phyloP scores from a whole-genome alignment of 2,113 vertebrate species.

The Lampris megalopsis region DNA sequence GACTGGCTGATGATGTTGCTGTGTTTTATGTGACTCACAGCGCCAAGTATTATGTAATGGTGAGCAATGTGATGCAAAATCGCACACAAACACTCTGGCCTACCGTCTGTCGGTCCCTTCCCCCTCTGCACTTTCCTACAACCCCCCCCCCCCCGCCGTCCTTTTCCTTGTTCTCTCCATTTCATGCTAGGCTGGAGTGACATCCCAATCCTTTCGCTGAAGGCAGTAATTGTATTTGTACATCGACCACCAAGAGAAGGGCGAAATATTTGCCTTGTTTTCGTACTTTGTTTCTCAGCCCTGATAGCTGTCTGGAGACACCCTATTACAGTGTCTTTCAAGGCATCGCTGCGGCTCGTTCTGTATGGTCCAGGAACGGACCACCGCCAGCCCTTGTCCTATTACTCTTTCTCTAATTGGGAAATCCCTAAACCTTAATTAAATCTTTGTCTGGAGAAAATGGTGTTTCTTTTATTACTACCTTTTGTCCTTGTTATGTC shows the following conservation, averaged over 20 bases:
- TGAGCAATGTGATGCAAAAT: conserved; percentile 69
- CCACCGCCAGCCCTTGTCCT: conserved; percentile 9
- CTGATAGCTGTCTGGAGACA: conserved; percentile 3
- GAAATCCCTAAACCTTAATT: conserved; percentile 11
- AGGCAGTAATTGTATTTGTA: conserved; percentile 48
- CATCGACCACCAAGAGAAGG: conserved; percentile 27
- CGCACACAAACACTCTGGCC: conserved; percentile 36
- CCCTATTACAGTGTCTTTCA: conserved; percentile 4
- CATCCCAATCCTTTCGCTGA: conserved; percentile 28
- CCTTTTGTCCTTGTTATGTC: conserved; percentile 18
- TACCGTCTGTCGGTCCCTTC: conserved; percentile 39
- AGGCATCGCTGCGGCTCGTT: not conserved
- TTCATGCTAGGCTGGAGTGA: conserved; percentile 17
- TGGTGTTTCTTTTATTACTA: not conserved
- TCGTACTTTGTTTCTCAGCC: conserved; percentile 33
- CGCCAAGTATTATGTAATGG: conserved; percentile 74
- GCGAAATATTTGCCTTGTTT: conserved; percentile 18
- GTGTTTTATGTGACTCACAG: conserved; percentile 73
- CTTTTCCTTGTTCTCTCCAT: not conserved
- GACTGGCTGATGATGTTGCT: conserved; percentile 52
- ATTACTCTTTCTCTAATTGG: not conserved
- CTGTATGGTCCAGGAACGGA: conserved; percentile 6
- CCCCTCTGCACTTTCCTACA: too few species aligned
- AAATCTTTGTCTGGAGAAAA: not conserved
- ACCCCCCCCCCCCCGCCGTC: not conserved